These are phyloP conservation scores for Forbesichthys agassizii DNA, from an alignment of 2,113 vertebrate species.

Conservation along the genomic window DNA sequence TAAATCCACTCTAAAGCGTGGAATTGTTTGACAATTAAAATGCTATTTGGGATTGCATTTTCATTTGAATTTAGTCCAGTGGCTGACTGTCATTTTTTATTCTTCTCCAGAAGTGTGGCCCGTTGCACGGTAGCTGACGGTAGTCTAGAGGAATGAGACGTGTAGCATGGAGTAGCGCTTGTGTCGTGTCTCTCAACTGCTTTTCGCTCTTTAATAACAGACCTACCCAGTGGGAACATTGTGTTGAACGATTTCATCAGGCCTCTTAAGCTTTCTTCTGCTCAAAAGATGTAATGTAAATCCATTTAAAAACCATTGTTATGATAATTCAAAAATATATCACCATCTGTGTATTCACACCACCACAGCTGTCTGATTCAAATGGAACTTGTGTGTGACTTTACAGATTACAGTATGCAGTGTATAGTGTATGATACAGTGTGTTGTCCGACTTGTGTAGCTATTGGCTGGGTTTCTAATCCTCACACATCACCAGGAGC, in stretches of 20 bases:
- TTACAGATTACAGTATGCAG: constrained; percentile 3
- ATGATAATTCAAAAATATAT: background rate
- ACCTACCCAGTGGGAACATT: constrained; percentile 5
- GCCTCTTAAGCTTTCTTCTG: constrained; percentile 5
- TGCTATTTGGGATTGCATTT: too few relatives aligned
- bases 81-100: constrained; percentile 52
- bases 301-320: too few relatives aligned
- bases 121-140: constrained; percentile 21
- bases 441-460: background rate
- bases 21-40: too few relatives aligned
- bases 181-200: constrained; percentile 25
- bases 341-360: background rate
- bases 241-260: constrained; percentile 2
- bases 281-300: background rate
- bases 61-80: background rate
- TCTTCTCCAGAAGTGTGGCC: constrained; percentile 38
- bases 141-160: constrained; percentile 20
- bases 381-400: constrained; percentile 10
- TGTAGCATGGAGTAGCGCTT: constrained; percentile 17
- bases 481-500: background rate
- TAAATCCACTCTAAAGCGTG: too few relatives aligned
- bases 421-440: background rate
- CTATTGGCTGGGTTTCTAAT: constrained; percentile 2
- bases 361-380: background rate
- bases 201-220: constrained; percentile 45